phyloP scores from a whole-genome alignment of 2,113 vertebrate genomes.

The rat (Rattus norvegicus) region GRCr8 NC_086027.1:34945001-34945500 shows the following conservation, averaged over 20 bases:
- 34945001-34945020: constrained; percentile 16
- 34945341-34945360: constrained; percentile 99
- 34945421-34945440: constrained; percentile 97
- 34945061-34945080: constrained; percentile 98
- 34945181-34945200: constrained; percentile 95
- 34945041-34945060: constrained; percentile 99
- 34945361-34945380: constrained; percentile 95
- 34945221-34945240: constrained; percentile 96
- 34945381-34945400: constrained; percentile 94
- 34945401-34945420: constrained; percentile 96
- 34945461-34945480: constrained; percentile 94
- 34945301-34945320: constrained; percentile 94
- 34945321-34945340: constrained; percentile 93
- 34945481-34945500: constrained; percentile 95
- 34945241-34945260: constrained; percentile 98
- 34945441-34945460: constrained; percentile 93
- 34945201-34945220: constrained; percentile 95
- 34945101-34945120: constrained; percentile 99
- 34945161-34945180: constrained; percentile 94
- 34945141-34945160: constrained; percentile 97
- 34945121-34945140: constrained; percentile 98
- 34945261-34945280: constrained; percentile 96
- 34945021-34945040: constrained; percentile 92
- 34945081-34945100: constrained; percentile 95
- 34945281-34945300: constrained; percentile 97